Evolutionary conservation across 92 coral and sea anemone species (phyloP).

Genomic region (Porites cylindrica): DNA sequence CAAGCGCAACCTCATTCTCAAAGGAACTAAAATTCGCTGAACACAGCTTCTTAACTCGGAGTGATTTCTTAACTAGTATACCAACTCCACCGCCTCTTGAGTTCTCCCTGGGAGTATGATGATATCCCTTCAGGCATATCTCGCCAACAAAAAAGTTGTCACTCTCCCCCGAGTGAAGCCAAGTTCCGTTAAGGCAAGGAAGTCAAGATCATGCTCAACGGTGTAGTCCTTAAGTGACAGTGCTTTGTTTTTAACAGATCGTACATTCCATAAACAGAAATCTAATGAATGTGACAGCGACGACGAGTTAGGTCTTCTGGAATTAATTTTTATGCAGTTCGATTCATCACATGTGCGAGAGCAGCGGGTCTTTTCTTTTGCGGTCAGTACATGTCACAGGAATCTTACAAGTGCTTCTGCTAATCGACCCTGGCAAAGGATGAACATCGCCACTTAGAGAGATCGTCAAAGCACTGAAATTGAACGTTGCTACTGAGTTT

Average conservation of each 20-base stretch:
- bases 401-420: conserved; percentile 7
- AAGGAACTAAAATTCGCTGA: too few relatives aligned
- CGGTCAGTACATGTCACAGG: too few relatives aligned
- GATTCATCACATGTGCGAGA: conserved; percentile 12
- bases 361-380: conserved; percentile 1
- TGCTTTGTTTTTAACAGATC: conserved; percentile 2
- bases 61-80: too few relatives aligned
- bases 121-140: too few relatives aligned
- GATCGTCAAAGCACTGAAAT: conserved; percentile 3
- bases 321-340: neutral
- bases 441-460: neutral
- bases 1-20: too few relatives aligned
- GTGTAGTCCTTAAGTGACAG: too few relatives aligned
- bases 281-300: conserved; percentile 8
- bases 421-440: conserved; percentile 12
- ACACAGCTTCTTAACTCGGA: too few relatives aligned
- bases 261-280: conserved; percentile 18
- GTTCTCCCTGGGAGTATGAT: neutral
- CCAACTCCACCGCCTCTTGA: too few relatives aligned
- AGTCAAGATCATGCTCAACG: too few relatives aligned
- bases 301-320: neutral
- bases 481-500: neutral
- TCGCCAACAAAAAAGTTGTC: too few relatives aligned
- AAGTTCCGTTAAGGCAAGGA: too few relatives aligned
- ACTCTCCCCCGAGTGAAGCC: too few relatives aligned